Percentiles rank a stretch among this genome's conserved stretches.
These are phyloP conservation scores for Cairina moschata DNA, from an alignment of 2,113 vertebrate species.

Conservation along the genomic window DNA sequence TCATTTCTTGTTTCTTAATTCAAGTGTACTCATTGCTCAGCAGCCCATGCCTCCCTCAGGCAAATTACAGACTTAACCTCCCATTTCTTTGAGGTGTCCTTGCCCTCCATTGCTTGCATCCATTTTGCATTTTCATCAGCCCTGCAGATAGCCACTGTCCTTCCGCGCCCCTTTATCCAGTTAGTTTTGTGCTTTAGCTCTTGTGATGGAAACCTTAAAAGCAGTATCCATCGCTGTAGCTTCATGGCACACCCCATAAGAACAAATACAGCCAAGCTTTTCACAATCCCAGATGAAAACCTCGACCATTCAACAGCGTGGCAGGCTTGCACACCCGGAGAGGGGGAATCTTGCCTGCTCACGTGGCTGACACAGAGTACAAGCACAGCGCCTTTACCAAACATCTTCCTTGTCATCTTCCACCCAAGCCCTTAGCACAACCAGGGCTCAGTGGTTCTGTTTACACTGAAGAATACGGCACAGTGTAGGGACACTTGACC, in stretches of 20 bases:
- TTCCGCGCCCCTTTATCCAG: neutral
- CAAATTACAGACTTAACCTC: neutral
- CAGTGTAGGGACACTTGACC: neutral
- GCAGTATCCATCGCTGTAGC: neutral
- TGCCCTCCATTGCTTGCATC: neutral
- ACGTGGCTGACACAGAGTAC: neutral
- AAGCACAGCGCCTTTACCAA: neutral
- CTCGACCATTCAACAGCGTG: neutral
- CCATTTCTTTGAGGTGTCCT: slow-evolving; percentile 1
- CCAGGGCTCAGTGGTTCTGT: neutral
- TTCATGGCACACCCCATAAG: neutral
- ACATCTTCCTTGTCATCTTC: neutral
- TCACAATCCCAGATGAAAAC: neutral
- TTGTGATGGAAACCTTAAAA: neutral
- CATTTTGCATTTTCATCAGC: neutral
- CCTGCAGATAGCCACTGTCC: neutral
- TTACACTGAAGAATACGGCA: neutral
- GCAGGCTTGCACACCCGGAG: neutral
- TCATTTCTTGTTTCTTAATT: slow-evolving; percentile 36
- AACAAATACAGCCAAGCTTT: neutral
- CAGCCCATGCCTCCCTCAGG: neutral
- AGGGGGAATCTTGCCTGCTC: neutral
- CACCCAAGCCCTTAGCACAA: neutral
- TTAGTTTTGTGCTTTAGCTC: neutral
- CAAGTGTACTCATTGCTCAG: slow-evolving; percentile 41